phyloP scores from a whole-genome alignment of 2,113 vertebrate genomes.

The Coregonus clupeaformis region DNA sequence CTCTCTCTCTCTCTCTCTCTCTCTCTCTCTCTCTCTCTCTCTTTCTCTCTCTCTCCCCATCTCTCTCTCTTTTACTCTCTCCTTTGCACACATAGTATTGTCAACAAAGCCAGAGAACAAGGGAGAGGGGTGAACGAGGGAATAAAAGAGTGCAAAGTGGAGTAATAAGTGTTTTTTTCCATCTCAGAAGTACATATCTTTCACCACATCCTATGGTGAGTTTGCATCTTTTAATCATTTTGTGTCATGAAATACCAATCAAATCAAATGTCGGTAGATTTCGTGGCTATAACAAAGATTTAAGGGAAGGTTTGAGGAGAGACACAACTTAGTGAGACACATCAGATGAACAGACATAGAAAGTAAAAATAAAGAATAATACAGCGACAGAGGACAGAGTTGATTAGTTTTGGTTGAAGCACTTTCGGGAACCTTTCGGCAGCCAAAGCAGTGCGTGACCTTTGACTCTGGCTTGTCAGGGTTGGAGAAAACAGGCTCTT shows the following conservation, averaged over 20 bases:
- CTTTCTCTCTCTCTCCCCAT: slow-evolving; percentile 64
- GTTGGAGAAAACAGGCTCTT: slow-evolving; percentile 10
- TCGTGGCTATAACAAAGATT: too few relatives aligned
- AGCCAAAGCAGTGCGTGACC: slow-evolving; percentile 41
- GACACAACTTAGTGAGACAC: too few relatives aligned
- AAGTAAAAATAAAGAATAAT: too few relatives aligned
- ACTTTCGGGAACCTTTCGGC: not conserved
- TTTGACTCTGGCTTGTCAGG: slow-evolving; percentile 41
- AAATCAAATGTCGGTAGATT: too few relatives aligned
- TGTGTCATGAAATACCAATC: not conserved
- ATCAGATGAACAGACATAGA: too few relatives aligned
- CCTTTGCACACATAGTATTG: slow-evolving; percentile 61
- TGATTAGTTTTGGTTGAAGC: not conserved
- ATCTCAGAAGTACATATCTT: slow-evolving; percentile 17
- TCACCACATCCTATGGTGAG: slow-evolving; percentile 58
- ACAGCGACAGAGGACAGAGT: not conserved
- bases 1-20: slow-evolving; percentile 64
- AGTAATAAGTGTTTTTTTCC: slow-evolving; percentile 39
- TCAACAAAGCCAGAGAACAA: slow-evolving; percentile 72
- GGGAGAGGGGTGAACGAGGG: slow-evolving; percentile 53
- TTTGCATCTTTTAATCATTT: slow-evolving; percentile 23
- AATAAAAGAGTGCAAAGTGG: slow-evolving; percentile 56
- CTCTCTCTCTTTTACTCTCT: slow-evolving; percentile 39
- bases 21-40: slow-evolving; percentile 68
- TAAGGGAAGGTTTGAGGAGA: too few relatives aligned